Percentiles rank a stretch among this genome's conserved stretches.
These are phyloP conservation scores for Sinocyclocheilus anophthalmus DNA, from an alignment of 2,113 vertebrate genomes.

Conservation along the genomic window DNA sequence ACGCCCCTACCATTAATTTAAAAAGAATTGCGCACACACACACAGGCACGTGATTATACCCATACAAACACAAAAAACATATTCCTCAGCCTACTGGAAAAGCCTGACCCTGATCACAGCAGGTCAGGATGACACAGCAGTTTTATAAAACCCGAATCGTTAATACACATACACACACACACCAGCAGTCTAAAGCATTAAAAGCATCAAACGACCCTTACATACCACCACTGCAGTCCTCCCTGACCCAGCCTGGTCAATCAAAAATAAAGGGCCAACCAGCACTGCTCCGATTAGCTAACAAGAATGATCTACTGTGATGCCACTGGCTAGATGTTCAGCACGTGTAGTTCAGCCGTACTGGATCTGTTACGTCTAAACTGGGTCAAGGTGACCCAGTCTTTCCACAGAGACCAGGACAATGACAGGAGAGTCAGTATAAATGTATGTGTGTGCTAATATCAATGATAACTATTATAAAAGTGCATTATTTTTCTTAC, in stretches of 20 bases:
- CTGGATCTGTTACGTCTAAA: slow-evolving; percentile 54
- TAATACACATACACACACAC: slow-evolving; percentile 39
- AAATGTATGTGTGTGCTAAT: slow-evolving; percentile 4
- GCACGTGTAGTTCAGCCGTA: slow-evolving; percentile 46
- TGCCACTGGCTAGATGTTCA: slow-evolving; percentile 46
- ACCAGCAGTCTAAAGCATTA: slow-evolving; percentile 30
- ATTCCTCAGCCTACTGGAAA: slow-evolving; percentile 28
- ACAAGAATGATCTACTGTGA: slow-evolving; percentile 58
- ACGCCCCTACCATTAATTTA: not conserved
- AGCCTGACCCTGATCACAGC: slow-evolving; percentile 39
- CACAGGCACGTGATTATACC: not conserved
- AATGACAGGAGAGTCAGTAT: slow-evolving; percentile 43
- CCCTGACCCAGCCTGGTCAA: slow-evolving; percentile 36
- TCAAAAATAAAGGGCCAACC: slow-evolving; percentile 49
- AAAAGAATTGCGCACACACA: not conserved
- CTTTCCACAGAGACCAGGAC: slow-evolving; percentile 32
- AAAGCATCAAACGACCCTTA: slow-evolving; percentile 49
- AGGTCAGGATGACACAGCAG: slow-evolving; percentile 46
- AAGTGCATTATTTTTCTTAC: not conserved
- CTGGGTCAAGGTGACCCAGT: slow-evolving; percentile 70
- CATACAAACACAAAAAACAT: slow-evolving; percentile 11
- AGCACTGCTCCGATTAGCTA: slow-evolving; percentile 59
- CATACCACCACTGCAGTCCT: slow-evolving; percentile 53
- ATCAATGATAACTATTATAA: not conserved
- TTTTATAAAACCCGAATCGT: slow-evolving; percentile 46